Evolutionary conservation across 2,888 invertebrate species (phyloP).

Genomic region (Parascotia fuliginaria): DNA sequence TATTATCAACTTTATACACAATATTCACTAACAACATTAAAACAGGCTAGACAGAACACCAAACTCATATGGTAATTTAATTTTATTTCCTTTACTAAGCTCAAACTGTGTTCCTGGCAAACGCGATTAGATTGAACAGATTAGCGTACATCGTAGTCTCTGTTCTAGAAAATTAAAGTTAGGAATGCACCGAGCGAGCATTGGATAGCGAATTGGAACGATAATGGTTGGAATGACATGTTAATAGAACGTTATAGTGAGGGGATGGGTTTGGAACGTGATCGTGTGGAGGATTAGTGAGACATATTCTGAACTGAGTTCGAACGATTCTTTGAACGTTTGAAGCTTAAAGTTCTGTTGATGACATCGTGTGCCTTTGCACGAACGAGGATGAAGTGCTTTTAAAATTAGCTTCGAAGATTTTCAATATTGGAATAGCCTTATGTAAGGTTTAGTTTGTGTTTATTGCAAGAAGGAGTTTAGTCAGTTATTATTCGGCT

Average conservation of each 20-base stretch:
- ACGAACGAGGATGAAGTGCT: slow-evolving; percentile 7
- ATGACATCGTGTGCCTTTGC: slow-evolving; percentile 15
- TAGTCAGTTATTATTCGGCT: not conserved
- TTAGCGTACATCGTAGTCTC: slow-evolving; percentile 17
- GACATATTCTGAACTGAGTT: slow-evolving; percentile 22
- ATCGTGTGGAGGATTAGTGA: slow-evolving; percentile 27
- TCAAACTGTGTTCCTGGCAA: slow-evolving; percentile 13
- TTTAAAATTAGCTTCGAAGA: slow-evolving; percentile 16
- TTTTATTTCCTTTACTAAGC: slow-evolving; percentile 35
- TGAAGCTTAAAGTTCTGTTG: slow-evolving; percentile 19
- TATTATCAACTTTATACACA: slow-evolving; percentile 34
- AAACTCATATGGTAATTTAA: slow-evolving; percentile 36
- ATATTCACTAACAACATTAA: slow-evolving; percentile 28
- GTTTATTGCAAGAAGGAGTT: not conserved
- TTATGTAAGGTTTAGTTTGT: not conserved
- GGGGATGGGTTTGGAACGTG: slow-evolving; percentile 8
- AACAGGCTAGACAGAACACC: slow-evolving; percentile 29
- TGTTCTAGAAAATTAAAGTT: slow-evolving; percentile 16
- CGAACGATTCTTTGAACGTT: slow-evolving; percentile 22
- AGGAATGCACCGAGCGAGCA: slow-evolving; percentile 12
- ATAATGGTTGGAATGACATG: slow-evolving; percentile 24
- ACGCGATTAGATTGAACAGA: slow-evolving; percentile 27
- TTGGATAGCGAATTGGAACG: slow-evolving; percentile 24
- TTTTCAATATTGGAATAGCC: not conserved
- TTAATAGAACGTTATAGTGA: slow-evolving; percentile 17